Conservation (phyloP, 2,797 vertebrate genomes). For the Silurus lanzhouensis region DNA sequence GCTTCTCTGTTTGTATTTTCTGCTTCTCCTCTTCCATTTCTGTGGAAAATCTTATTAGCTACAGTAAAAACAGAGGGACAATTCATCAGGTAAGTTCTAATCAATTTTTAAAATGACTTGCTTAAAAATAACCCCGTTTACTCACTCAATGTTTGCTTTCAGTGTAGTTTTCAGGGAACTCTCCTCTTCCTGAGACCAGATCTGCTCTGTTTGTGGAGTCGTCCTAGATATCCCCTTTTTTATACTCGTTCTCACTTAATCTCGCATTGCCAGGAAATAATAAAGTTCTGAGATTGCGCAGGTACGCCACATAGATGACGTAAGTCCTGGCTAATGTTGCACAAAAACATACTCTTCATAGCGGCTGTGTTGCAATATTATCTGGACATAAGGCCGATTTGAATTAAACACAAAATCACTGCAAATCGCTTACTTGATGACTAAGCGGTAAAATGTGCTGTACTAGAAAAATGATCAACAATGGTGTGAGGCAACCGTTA, state of each 20-base stretch:
- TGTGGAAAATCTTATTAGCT: not conserved
- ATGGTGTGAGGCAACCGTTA: not conserved
- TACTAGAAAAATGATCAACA: not conserved
- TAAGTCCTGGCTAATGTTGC: not conserved
- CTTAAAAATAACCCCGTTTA: not conserved
- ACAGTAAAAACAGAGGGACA: not conserved
- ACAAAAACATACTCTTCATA: not conserved
- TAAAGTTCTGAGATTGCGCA: slow-evolving; percentile 20
- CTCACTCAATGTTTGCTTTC: not conserved
- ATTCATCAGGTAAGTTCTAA: not conserved
- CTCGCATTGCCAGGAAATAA: slow-evolving; percentile 2
- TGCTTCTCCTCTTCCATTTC: not conserved
- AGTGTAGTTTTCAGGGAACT: not conserved
- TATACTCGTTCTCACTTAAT: not conserved
- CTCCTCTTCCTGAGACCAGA: not conserved
- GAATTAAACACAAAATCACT: not conserved
- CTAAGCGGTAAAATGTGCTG: not conserved
- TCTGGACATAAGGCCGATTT: not conserved
- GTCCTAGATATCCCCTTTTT: not conserved
- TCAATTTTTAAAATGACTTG: too few species aligned
- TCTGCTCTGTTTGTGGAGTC: not conserved
- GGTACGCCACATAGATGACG: not conserved
- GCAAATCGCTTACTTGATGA: not conserved
- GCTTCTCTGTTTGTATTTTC: not conserved
- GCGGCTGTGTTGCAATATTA: not conserved